Evolutionary conservation across 2,888 invertebrate species (phyloP), one percentile per base, ranked within the genome.

Genomic region (Aphodius granarius): DNA sequence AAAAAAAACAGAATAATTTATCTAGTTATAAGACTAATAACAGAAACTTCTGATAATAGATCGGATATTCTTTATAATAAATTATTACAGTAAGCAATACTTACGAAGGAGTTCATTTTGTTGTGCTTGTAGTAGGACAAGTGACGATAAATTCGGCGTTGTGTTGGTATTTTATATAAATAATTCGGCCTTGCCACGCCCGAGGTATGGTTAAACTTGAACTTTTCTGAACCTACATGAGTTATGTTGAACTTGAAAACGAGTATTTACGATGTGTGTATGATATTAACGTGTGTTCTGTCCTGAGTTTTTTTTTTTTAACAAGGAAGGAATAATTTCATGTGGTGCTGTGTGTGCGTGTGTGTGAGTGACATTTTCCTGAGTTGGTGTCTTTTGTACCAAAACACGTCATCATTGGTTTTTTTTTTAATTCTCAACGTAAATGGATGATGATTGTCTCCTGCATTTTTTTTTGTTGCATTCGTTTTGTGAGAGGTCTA

Each of bases 41-140:
- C n/a, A n/a, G n/a, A n/a, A n/a, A n/a, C n/a, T n/a, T n/a, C n/a
- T n/a, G n/a, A n/a, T n/a, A n/a, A n/a, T n/a, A n/a, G n/a, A n/a
- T n/a, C n/a, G n/a, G n/a, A n/a, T n/a, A n/a, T n/a, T n/a, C n/a
- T n/a, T n/a, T n/a, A n/a, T n/a, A n/a, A n/a, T n/a, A n/a, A n/a
- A n/a, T n/a, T n/a, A n/a, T n/a, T n/a, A n/a, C 4, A 13, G 43
- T 2, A 43, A 9, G 43, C 22, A 22, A 6, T 63, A 21, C 76
- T 76, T 76, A 76, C 76, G 70, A 73, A 71, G 70, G 76, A 76
- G 73, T 76, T 76, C 76, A 76, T 76, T 73, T 64, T 76, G 65
- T 6, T 74, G 43, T 66, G 72, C 72, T 72, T 68, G 74, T 66
- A 17, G 22, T 72, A n/a, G 66, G 72, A 68, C 72, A 75, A 78